phyloP scores from a whole-genome alignment of 2,797 vertebrate genomes.

The Smutsia gigantea region DNA sequence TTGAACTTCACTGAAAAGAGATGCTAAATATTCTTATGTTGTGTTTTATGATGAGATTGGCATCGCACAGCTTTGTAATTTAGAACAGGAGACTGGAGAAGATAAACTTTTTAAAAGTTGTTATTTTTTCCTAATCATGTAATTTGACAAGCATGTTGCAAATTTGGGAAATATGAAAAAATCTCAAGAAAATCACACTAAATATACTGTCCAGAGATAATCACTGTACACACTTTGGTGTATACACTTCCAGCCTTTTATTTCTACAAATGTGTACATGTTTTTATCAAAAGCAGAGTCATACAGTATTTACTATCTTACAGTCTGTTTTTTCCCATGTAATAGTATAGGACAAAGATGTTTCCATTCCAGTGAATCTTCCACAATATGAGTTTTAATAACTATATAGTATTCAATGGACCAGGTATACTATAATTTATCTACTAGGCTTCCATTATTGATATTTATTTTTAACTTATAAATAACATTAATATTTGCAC shows the following conservation, averaged over 20 bases:
- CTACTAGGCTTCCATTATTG: background rate
- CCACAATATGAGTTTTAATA: background rate
- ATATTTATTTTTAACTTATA: background rate
- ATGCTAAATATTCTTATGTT: background rate
- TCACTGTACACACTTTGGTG: background rate
- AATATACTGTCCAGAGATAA: background rate
- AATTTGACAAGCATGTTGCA: background rate
- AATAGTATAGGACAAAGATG: background rate
- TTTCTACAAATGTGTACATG: background rate
- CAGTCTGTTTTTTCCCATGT: background rate
- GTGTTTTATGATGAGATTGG: background rate
- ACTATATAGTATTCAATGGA: background rate
- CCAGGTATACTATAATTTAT: background rate
- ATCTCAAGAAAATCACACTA: background rate
- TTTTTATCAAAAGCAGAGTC: conserved; percentile 15
- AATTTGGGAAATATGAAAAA: conserved; percentile 16
- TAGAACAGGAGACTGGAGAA: background rate
- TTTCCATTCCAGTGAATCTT: background rate
- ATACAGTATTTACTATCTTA: background rate
- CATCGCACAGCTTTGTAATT: background rate
- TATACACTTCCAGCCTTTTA: background rate
- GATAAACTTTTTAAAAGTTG: background rate
- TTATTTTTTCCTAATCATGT: background rate
- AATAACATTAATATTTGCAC: background rate
- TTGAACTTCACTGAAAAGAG: background rate